phyloP scores from a whole-genome alignment of 2,888 invertebrate species.

The Eupithecia dodoneata region DNA sequence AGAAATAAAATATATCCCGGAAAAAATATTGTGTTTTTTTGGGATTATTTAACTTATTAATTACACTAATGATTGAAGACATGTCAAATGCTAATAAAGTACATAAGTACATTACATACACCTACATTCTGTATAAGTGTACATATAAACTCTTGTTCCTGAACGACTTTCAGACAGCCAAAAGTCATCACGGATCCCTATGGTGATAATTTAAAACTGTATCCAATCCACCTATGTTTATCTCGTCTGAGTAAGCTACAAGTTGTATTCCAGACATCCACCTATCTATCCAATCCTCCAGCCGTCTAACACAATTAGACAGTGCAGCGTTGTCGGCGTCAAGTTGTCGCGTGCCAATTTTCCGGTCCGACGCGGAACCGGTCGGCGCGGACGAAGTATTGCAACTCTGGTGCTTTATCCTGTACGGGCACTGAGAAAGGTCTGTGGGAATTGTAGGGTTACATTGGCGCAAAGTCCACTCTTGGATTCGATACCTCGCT shows the following conservation, averaged over 20 bases:
- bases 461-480: background rate
- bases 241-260: background rate
- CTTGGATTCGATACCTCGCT: background rate
- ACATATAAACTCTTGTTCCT: background rate
- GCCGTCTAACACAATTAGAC: constrained; percentile 36
- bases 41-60: no score
- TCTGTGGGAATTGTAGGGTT: constrained; percentile 1
- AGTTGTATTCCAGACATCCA: background rate
- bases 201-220: background rate
- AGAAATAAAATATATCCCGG: no score
- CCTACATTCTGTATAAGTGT: background rate
- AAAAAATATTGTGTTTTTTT: no score
- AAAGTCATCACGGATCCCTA: background rate
- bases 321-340: constrained; percentile 42
- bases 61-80: background rate
- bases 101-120: background rate
- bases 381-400: constrained; percentile 51
- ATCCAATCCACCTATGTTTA: background rate
- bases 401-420: constrained; percentile 40
- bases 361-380: constrained; percentile 64
- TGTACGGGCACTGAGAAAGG: constrained; percentile 24
- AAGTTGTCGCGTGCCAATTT: constrained; percentile 57
- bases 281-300: background rate
- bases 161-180: background rate
- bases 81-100: background rate